These are phyloP conservation scores for Diceros bicornis DNA, from an alignment of 2,797 vertebrate genomes.

Conservation along the genomic window DNA sequence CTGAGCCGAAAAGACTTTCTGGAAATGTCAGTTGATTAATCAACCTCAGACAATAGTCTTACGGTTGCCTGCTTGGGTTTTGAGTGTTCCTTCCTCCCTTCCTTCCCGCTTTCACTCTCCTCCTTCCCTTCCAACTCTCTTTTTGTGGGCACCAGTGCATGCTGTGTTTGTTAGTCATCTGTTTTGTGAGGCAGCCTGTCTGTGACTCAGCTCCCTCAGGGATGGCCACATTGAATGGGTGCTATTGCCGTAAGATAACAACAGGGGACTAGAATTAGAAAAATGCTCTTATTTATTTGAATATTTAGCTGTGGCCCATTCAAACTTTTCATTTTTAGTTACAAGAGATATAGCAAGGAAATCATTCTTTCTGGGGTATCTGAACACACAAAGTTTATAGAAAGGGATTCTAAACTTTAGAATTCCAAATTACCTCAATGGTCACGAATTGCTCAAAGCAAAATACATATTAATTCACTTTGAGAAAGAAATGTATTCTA, in stretches of 20 bases:
- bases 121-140: not conserved
- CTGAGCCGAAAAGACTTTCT: not conserved
- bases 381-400: not conserved
- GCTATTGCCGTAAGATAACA: not conserved
- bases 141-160: not conserved
- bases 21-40: not conserved
- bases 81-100: not conserved
- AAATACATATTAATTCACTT: conserved; percentile 45
- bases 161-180: not conserved
- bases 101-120: too few relatives aligned
- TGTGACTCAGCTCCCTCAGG: conserved; percentile 47
- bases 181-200: not conserved
- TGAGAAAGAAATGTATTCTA: not conserved
- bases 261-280: not conserved
- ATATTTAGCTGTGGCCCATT: not conserved
- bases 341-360: not conserved
- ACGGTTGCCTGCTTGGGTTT: not conserved
- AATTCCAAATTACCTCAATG: not conserved
- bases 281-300: not conserved
- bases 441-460: not conserved
- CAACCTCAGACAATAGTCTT: not conserved
- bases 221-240: not conserved
- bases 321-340: not conserved
- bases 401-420: not conserved
- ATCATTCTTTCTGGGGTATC: not conserved